A percentile compares a stretch with the other conserved stretches of the same genome.
phyloP scores from a whole-genome alignment of 1,140 invertebrate genomes.

The Ooceraea biroi region DNA sequence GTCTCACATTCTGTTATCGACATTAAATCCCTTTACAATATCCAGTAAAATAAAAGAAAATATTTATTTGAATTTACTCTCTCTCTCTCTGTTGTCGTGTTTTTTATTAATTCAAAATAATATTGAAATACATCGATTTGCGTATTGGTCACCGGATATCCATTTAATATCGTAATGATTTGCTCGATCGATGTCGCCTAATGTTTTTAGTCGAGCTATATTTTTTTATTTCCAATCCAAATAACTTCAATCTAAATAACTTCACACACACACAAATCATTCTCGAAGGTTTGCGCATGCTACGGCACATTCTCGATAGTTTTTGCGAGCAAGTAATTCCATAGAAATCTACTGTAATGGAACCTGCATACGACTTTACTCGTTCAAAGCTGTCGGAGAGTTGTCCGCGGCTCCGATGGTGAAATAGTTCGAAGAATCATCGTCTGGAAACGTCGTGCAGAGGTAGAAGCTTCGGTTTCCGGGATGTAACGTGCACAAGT shows the following conservation, averaged over 20 bases:
- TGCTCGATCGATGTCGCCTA: neutral
- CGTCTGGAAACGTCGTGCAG: neutral
- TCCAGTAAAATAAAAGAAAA: neutral
- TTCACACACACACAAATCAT: no score
- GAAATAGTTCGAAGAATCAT: slow-evolving; percentile 1
- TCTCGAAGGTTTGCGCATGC: no score
- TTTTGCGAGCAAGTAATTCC: no score
- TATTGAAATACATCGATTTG: neutral
- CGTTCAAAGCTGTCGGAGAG: neutral
- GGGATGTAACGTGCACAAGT: slow-evolving; percentile 21
- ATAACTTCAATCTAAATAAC: no score
- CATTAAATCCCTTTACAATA: neutral
- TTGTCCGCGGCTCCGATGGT: neutral
- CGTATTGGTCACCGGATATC: neutral
- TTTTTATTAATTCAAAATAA: neutral
- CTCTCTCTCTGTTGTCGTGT: no score
- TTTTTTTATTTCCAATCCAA: no score
- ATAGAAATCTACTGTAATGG: no score
- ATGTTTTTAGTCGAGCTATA: no score
- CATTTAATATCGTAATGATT: slow-evolving; percentile 13
- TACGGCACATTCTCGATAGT: no score
- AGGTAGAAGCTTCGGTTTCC: slow-evolving; percentile 1
- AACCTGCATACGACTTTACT: neutral
- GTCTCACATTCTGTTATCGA: neutral
- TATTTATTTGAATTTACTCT: neutral